Conservation (phyloP, 2,797 vertebrate genomes). For the Pitangus sulphuratus region DNA sequence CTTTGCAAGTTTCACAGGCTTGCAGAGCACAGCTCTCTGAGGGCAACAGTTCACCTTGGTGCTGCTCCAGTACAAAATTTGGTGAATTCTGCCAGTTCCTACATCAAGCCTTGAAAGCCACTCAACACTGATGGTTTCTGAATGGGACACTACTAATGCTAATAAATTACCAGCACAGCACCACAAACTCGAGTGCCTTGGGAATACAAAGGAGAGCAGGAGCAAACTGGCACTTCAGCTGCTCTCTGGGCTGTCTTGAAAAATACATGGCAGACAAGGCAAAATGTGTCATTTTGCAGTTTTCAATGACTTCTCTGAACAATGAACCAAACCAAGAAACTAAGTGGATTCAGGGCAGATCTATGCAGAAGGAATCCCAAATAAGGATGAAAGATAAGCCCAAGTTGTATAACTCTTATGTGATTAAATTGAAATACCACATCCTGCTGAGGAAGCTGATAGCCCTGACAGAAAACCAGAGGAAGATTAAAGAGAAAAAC, state of each 20-base stretch:
- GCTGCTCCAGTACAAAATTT: not conserved
- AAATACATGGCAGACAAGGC: not conserved
- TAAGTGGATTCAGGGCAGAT: not conserved
- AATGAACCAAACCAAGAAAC: not conserved
- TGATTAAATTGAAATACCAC: not conserved
- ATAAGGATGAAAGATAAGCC: not conserved
- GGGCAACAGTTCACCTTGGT: not conserved
- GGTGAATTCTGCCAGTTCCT: not conserved
- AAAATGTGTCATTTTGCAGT: not conserved
- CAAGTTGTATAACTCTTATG: not conserved
- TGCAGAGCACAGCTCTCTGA: fast-evolving
- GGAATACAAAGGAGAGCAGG: not conserved
- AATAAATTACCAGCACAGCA: not conserved
- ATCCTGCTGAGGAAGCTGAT: not conserved
- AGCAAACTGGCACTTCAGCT: not conserved
- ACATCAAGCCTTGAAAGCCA: not conserved
- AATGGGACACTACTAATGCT: not conserved
- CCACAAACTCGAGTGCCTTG: not conserved
- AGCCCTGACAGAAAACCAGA: not conserved
- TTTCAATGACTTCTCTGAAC: not conserved
- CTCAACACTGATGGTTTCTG: not conserved
- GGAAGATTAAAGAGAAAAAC: not conserved
- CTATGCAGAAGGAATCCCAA: not conserved
- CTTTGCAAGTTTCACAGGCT: not conserved
- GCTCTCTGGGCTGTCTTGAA: not conserved